These are phyloP conservation scores for Nestor notabilis DNA, from an alignment of 2,113 vertebrate genomes.

Conservation along the genomic window DNA sequence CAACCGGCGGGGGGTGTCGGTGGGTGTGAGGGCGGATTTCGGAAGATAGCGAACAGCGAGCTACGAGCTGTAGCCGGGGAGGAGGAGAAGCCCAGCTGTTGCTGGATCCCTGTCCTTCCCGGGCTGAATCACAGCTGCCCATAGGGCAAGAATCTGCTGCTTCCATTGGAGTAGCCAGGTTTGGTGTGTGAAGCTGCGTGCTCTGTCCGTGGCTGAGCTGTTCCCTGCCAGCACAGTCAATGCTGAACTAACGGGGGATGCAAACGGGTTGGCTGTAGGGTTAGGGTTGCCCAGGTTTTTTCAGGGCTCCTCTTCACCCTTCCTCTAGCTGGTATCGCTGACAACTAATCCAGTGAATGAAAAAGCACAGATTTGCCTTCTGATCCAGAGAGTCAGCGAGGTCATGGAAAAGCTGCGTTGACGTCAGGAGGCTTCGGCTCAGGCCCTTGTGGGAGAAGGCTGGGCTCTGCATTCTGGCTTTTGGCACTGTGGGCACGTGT, in stretches of 20 bases:
- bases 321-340: background rate
- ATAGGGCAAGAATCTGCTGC: fast-evolving
- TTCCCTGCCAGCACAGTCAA: fast-evolving
- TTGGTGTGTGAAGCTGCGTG: fast-evolving
- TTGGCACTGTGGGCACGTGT: fast-evolving
- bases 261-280: fast-evolving
- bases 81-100: background rate
- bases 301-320: background rate
- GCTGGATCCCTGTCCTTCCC: background rate
- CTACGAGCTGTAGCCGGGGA: background rate
- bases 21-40: fast-evolving
- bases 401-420: background rate
- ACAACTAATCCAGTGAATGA: fast-evolving
- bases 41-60: background rate
- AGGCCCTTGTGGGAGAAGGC: background rate
- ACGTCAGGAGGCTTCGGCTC: background rate
- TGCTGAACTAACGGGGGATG: fast-evolving
- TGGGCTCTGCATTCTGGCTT: fast-evolving
- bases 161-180: fast-evolving
- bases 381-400: background rate
- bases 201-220: fast-evolving
- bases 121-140: background rate
- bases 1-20: background rate
- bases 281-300: background rate
- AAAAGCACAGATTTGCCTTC: background rate